phyloP scores from a whole-genome alignment of 2,888 invertebrate species.

The Rhogogaster chlorosoma region DNA sequence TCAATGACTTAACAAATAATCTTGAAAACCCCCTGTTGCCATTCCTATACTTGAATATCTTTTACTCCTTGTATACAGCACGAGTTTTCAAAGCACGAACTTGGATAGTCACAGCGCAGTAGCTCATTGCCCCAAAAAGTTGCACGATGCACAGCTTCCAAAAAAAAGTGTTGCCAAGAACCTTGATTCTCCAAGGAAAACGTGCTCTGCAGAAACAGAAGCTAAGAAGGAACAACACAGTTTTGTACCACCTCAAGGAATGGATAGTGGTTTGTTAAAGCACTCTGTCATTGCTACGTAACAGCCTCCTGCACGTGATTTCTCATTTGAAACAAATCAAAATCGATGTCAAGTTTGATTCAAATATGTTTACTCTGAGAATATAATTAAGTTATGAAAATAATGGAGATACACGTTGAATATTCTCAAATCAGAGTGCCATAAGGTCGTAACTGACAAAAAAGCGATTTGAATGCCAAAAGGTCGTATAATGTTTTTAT shows the following conservation, averaged over 20 bases:
- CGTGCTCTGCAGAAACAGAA: background rate
- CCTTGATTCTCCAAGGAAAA: background rate
- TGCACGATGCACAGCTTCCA: background rate
- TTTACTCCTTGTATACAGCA: background rate
- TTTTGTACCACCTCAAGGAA: slow-evolving; percentile 32
- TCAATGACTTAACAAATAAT: background rate
- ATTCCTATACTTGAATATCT: background rate
- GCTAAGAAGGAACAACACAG: background rate
- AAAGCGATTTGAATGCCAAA: no score
- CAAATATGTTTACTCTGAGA: no score
- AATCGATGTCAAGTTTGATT: no score
- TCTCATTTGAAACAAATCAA: background rate
- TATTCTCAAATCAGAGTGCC: no score
- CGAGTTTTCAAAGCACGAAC: background rate
- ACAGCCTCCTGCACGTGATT: background rate
- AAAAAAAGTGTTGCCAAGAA: background rate
- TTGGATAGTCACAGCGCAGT: background rate
- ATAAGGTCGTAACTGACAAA: no score
- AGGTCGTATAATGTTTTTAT: no score
- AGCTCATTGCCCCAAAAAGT: background rate
- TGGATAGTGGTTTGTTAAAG: slow-evolving; percentile 14
- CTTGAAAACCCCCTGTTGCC: background rate
- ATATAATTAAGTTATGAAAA: no score
- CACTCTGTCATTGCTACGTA: background rate
- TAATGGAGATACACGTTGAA: background rate